Evolutionary conservation across 1,140 invertebrate genomes (phyloP).

Genomic region (Ctenoplectra terminalis): DNA sequence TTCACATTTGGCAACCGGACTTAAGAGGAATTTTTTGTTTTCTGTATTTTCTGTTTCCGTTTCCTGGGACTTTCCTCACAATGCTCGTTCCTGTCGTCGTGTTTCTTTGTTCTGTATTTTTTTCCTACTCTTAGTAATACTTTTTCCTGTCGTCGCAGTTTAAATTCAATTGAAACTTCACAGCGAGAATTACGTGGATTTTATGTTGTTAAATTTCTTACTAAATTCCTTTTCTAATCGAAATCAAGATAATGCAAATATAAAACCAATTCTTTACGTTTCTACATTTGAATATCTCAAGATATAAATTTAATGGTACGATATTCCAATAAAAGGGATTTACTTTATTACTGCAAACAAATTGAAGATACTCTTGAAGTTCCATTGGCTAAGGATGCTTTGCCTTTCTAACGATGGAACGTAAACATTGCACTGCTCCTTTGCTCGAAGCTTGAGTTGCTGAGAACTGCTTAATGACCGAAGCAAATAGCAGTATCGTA

Average conservation of each 20-base stretch:
- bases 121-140: background rate
- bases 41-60: background rate
- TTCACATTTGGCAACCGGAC: background rate
- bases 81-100: background rate
- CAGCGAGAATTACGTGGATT: too few relatives aligned
- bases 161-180: background rate
- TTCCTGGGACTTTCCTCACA: background rate
- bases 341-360: background rate
- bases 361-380: background rate
- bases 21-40: too few relatives aligned
- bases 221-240: background rate
- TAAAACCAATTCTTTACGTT: too few relatives aligned
- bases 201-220: background rate
- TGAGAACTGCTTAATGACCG: slow-evolving; percentile 22
- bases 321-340: too few relatives aligned
- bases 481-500: slow-evolving; percentile 33
- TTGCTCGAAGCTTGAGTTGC: background rate
- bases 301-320: background rate
- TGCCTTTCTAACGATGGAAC: background rate
- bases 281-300: too few relatives aligned
- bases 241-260: too few relatives aligned
- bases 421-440: background rate
- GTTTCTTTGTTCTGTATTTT: too few relatives aligned
- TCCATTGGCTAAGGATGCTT: background rate
- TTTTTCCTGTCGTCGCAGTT: background rate